These are phyloP conservation scores for Drosophila triauraria DNA, from an alignment of 1,140 invertebrate genomes.

Conservation along the genomic window DNA sequence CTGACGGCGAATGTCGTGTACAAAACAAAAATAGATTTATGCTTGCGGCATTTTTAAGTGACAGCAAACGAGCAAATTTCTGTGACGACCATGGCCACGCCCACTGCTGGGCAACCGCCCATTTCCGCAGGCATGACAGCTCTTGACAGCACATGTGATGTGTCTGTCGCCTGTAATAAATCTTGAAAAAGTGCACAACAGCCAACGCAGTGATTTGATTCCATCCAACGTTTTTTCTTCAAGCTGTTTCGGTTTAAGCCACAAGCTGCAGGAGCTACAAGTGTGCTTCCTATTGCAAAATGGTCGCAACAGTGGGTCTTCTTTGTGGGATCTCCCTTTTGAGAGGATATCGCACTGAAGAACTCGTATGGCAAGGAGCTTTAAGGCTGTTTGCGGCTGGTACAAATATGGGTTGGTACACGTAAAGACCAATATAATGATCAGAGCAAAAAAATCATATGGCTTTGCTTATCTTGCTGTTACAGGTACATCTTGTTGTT, in stretches of 20 bases:
- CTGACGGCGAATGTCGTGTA: constrained; percentile 47
- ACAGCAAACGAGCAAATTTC: constrained; percentile 79
- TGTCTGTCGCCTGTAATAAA: constrained; percentile 78
- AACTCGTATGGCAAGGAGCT: no score
- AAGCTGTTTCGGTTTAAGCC: constrained; percentile 38
- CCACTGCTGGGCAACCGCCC: constrained; percentile 7
- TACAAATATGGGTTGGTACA: neutral
- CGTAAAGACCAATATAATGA: no score
- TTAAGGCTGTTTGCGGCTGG: no score
- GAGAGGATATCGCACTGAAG: neutral
- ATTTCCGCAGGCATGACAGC: constrained; percentile 43
- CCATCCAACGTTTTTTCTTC: constrained; percentile 33
- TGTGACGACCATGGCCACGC: constrained; percentile 40
- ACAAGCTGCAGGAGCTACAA: constrained; percentile 57
- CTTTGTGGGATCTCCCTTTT: neutral
- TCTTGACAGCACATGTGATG: constrained; percentile 74
- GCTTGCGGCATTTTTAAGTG: constrained; percentile 82
- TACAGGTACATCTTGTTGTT: no score
- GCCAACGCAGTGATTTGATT: constrained; percentile 66
- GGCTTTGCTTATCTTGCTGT: no score
- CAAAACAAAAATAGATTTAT: constrained; percentile 81
- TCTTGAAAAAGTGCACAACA: constrained; percentile 70
- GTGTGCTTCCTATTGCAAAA: constrained; percentile 56
- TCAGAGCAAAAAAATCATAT: no score
- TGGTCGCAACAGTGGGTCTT: constrained; percentile 30